Base-by-base conservation (phyloP, 2,113 vertebrate genomes). In the Malurus elegans region DNA sequence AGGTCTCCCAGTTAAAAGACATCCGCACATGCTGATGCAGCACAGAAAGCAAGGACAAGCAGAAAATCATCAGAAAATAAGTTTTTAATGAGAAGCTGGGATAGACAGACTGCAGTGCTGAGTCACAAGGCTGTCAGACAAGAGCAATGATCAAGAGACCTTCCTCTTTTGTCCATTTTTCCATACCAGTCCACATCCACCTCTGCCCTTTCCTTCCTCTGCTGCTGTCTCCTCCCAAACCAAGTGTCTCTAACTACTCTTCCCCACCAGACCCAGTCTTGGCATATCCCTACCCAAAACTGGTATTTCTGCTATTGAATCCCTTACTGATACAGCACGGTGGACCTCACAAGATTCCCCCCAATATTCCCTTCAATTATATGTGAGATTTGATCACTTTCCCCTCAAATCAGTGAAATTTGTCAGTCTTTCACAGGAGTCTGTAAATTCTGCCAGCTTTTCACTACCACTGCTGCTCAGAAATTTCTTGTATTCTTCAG, bases 51-150 rank as follows among this genome's bases (percentile, higher is more conserved):
- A 76, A 80, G 8, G 34, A 21, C 54, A 93, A 57, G 26, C 51
- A 57, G 60, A 70, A 88, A 73, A 73, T 48, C 4, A 62, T 28
- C 42, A 78, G 56, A 36, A 83, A 34, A 48, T 8, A 86, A 64
- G 10, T 7, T 31, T 93, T 93, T 95, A 91, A 79, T 85, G 62
- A 62, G n/a, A 69, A 86, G 12, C 12, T 91, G 56, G 20, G 42
- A 57, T 8, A 40, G 62, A 75, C 10, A 40, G 62, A 75, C 10
- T 57, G 31, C 50, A 72, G n/a, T 4, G 12, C 71, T 31, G 19
- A 36, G 44, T 11, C 9, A 6, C 28, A 62, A 60, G 23, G 15
- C n/a, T 57, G 14, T 29, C 25, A 72, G 66, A 69, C 15, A 70
- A 50, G 14, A 75, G 4, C 29, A 24, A 17, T n/a, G 50, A 19